Evolutionary conservation across 2,888 invertebrate species (phyloP), one percentile per base, ranked within the genome.

Genomic region (Chalcosyrphus nemorum): DNA sequence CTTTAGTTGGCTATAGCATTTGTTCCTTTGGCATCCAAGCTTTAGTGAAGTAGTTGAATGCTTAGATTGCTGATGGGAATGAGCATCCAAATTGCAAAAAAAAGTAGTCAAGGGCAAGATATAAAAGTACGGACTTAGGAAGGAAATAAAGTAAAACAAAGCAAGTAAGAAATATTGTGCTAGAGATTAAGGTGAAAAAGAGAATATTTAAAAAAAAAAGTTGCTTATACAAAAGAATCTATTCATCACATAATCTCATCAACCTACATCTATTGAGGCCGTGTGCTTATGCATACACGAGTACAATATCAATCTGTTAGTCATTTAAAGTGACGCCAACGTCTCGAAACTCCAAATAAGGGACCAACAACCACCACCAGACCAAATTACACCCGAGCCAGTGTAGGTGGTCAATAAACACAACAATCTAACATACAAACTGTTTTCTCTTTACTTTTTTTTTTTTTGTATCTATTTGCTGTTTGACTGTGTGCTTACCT

Each of bases 301-400:
- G 43, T 38, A 59, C 50, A 78, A 43, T 52, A 56, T 63, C 84
- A 74, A 78, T 80, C 78, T 65, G 80, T 84, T 84, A 80, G 75
- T 84, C 84, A 84, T 84, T n/a, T 75, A 75, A 74, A 82, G 68
- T 65, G 75, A 84, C 84, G 80, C 84, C 84, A 84, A 84, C 84
- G 80, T 84, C 38, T 70, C 15, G 57, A 45, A 75, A 84, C 54
- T 65, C 84, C 80, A 74, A 80, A 80, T 80, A 84, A 75, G 80
- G 84, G 80, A 68, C 63, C 59, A n/a, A n/a, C n/a, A n/a, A n/a
- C n/a, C n/a, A n/a, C n/a, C 43, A 63, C 59, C 74, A 78, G 68
- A 45, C 68, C 65, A 80, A 75, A 80, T 80, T 75, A 78, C 68
- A 45, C n/a, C 45, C 17, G 43, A 32, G 43, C 41, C 63, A 13